Conservation (phyloP, 2,797 vertebrate species). For the Dallia pectoralis region DNA sequence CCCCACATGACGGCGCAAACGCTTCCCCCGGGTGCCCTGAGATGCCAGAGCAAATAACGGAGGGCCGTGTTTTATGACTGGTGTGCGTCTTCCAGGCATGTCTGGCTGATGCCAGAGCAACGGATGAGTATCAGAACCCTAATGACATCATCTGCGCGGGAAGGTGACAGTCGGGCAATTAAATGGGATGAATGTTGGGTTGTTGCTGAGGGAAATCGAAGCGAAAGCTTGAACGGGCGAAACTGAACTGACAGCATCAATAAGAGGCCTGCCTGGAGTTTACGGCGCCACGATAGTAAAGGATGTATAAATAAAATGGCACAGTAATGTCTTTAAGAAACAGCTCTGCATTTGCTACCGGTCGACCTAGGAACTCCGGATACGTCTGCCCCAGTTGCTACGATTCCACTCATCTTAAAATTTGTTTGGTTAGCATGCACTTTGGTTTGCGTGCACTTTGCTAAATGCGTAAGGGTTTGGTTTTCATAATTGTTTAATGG, state of each 20-base stretch:
- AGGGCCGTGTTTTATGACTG: conserved; percentile 39
- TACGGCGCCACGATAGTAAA: conserved; percentile 9
- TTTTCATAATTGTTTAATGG: too few relatives aligned
- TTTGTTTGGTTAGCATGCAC: too few relatives aligned
- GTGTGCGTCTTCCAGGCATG: conserved; percentile 14
- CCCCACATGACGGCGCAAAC: conserved; percentile 48
- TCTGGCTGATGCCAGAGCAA: conserved; percentile 55
- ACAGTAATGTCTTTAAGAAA: conserved; percentile 16
- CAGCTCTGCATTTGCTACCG: neutral
- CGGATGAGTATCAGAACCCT: conserved; percentile 58
- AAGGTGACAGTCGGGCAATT: conserved; percentile 62
- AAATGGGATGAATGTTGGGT: conserved; percentile 53
- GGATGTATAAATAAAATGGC: conserved; percentile 6
- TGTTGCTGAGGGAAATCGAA: conserved; percentile 62
- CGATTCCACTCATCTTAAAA: neutral
- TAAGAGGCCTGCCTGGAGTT: conserved; percentile 42
- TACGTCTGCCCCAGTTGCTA: neutral
- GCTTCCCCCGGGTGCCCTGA: conserved; percentile 49
- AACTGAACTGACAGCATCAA: conserved; percentile 55
- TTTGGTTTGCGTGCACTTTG: too few relatives aligned
- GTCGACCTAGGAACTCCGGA: neutral
- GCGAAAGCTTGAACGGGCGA: conserved; percentile 56
- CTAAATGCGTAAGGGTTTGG: too few relatives aligned
- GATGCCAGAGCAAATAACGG: conserved; percentile 42
- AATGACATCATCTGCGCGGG: conserved; percentile 66